Conservation (phyloP, 2,797 vertebrate genomes). For the Etheostoma nigrum region DNA sequence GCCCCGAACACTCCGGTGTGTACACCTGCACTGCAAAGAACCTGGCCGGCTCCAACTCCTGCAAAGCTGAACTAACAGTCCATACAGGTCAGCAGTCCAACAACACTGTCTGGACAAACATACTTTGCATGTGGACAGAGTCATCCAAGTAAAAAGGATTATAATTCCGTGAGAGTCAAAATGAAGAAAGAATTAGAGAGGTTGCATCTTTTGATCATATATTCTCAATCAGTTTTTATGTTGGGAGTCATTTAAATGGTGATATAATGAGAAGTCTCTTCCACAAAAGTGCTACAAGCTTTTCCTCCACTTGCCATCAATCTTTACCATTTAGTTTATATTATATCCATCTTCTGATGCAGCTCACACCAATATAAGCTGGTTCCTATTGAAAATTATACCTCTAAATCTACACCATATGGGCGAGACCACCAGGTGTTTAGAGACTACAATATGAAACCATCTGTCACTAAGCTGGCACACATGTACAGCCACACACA, state of each 20-base stretch:
- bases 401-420: constrained; percentile 58
- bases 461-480: constrained; percentile 68
- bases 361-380: background rate
- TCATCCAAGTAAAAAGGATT: background rate
- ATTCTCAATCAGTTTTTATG: background rate
- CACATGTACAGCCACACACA: constrained; percentile 20
- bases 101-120: background rate
- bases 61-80: constrained; percentile 95
- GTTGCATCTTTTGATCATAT: background rate
- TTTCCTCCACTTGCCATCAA: background rate
- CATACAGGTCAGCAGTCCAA: constrained; percentile 81
- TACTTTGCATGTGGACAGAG: background rate
- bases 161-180: background rate
- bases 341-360: background rate
- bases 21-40: constrained; percentile 94
- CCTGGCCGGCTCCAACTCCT: constrained; percentile 91
- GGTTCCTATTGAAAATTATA: constrained; percentile 32
- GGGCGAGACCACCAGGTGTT: constrained; percentile 55
- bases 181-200: background rate
- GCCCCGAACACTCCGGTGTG: constrained; percentile 87
- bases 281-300: background rate
- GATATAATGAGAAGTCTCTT: background rate
- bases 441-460: constrained; percentile 60
- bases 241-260: background rate
- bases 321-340: background rate